phyloP scores from a whole-genome alignment of 1,140 invertebrate species.

The Drosophila insularis region DNA sequence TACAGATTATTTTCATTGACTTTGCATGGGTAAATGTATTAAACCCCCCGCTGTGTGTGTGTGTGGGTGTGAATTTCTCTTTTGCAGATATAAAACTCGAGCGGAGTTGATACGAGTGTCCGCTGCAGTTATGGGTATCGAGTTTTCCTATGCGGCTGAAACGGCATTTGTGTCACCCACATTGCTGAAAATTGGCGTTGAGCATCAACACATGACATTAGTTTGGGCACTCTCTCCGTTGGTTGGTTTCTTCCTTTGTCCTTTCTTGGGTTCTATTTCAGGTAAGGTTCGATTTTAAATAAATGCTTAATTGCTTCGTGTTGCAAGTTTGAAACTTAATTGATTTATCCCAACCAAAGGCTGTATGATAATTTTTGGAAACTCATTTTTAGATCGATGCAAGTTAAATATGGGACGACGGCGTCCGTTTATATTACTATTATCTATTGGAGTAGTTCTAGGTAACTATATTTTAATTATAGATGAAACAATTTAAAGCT shows the following conservation, averaged over 20 bases:
- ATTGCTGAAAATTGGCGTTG: conserved; percentile 95
- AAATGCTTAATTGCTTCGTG: too few relatives aligned
- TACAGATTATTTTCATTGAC: not conserved
- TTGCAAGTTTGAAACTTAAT: too few relatives aligned
- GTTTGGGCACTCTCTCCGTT: conserved; percentile 97
- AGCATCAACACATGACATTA: conserved; percentile 95
- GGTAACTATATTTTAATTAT: conserved; percentile 84
- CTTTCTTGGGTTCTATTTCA: conserved; percentile 90
- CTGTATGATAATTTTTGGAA: too few relatives aligned
- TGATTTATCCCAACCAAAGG: too few relatives aligned
- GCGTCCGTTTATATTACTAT: conserved; percentile 94
- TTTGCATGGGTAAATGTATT: not conserved
- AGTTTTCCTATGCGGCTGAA: conserved; percentile 98
- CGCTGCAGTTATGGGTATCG: conserved; percentile 97
- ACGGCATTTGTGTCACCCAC: conserved; percentile 97
- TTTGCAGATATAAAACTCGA: conserved; percentile 89
- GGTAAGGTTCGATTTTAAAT: too few relatives aligned
- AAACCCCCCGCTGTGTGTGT: not conserved
- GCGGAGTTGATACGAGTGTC: conserved; percentile 93
- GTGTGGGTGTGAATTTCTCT: not conserved
- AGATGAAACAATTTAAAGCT: conserved; percentile 38
- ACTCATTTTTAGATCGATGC: conserved; percentile 92
- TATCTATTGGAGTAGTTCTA: conserved; percentile 94
- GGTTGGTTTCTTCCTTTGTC: conserved; percentile 96
- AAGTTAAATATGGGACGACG: conserved; percentile 90